phyloP scores from a whole-genome alignment of 2,888 invertebrate genomes.

The Dysmachus trigonus region DNA sequence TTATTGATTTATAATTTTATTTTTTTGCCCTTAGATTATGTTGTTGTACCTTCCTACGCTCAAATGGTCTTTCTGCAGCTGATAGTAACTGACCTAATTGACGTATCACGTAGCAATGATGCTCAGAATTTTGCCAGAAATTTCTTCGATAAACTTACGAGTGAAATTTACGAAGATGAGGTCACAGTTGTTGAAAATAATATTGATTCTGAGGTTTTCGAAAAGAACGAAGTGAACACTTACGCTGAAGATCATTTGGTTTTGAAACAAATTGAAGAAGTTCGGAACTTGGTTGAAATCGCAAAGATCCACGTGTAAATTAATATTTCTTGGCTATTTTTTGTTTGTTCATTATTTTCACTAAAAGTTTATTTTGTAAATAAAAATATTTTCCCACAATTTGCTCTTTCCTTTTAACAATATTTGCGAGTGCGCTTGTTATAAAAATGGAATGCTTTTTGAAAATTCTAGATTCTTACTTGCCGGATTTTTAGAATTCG shows the following conservation, averaged over 20 bases:
- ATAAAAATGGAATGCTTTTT: too few species aligned
- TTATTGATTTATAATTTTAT: not conserved
- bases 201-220: slow-evolving; percentile 57
- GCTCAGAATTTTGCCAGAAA: not conserved
- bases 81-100: not conserved
- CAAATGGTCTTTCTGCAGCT: slow-evolving; percentile 1
- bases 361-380: not conserved
- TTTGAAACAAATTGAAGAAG: not conserved
- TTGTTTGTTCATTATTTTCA: not conserved
- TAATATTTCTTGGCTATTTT: not conserved
- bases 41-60: not conserved
- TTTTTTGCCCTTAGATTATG: not conserved
- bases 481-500: too few species aligned
- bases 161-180: not conserved
- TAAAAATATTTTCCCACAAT: not conserved
- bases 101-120: not conserved
- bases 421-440: not conserved
- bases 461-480: too few species aligned
- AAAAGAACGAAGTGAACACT: slow-evolving; percentile 59
- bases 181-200: not conserved
- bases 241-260: slow-evolving; percentile 58
- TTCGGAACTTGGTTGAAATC: not conserved
- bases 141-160: not conserved
- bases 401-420: not conserved
- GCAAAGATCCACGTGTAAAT: not conserved